These are phyloP conservation scores for Nudaria mundana DNA, from an alignment of 2,888 invertebrate species.

Conservation along the genomic window DNA sequence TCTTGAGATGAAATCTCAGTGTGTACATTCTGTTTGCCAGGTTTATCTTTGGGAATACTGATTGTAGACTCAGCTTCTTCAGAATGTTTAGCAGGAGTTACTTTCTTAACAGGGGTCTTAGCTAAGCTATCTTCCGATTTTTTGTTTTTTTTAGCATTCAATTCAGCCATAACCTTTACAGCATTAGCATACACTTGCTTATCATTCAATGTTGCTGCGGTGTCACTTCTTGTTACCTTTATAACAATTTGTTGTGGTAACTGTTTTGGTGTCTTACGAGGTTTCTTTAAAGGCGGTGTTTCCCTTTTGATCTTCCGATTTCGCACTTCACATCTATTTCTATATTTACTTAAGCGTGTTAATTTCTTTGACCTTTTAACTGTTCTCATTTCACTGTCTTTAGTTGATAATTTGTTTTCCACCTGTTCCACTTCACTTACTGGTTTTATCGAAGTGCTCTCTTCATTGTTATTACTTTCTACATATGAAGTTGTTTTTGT, in stretches of 20 bases:
- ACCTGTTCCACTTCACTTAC: not conserved
- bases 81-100: not conserved
- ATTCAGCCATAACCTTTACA: slow-evolving; percentile 48
- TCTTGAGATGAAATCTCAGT: not conserved
- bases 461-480: not conserved
- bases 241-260: slow-evolving; percentile 10
- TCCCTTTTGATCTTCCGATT: slow-evolving; percentile 52
- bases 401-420: not conserved
- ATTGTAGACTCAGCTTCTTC: not conserved
- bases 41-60: no score
- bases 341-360: slow-evolving; percentile 52
- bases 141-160: slow-evolving; percentile 6
- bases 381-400: slow-evolving; percentile 9
- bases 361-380: slow-evolving; percentile 38
- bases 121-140: not conserved
- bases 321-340: slow-evolving; percentile 43
- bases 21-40: no score
- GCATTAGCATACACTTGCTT: slow-evolving; percentile 60
- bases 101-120: not conserved
- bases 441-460: not conserved
- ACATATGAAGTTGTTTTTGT: no score
- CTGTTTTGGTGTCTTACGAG: slow-evolving; percentile 28
- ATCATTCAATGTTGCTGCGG: slow-evolving; percentile 40
- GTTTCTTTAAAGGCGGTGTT: slow-evolving; percentile 24
- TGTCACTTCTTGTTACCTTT: slow-evolving; percentile 21